Evolutionary conservation across 2,888 invertebrate genomes (phyloP), one percentile per base, ranked within the genome.

Genomic region (Acanthacorydalis orientalis): DNA sequence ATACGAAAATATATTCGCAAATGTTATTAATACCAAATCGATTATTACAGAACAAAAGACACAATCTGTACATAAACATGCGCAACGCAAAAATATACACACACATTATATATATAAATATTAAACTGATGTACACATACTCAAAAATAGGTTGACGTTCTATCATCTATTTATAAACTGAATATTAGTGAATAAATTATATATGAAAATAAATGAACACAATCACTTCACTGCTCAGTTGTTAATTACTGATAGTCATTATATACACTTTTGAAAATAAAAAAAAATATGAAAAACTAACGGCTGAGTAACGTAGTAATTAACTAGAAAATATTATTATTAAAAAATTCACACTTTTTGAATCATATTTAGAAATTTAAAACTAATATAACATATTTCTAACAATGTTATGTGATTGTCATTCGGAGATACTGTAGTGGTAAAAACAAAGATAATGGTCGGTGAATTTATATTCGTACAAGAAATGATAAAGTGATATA

Each of bases 181-280:
- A 12, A 39, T 39, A 39, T 39, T 15, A 39, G 16, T 39, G 16
- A 39, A 39, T n/a, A 39, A 39, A n/a, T 15, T 39, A 39, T 39
- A 39, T 39, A 39, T 12, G 23, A 23, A 23, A 23, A 23, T 23
- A 23, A 12, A 33, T 38, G 15, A 46, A 38, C 38, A 46, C 46
- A 46, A 46, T 46, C 46, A 46, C 46, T 46, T 46, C 31, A 31
- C 38, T 39, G 39, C 46, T 46, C 46, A 46, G 46, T 46, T 46
- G 46, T 46, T 38, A 46, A 23, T 14, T 23, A 35, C 12, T 39
- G 46, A n/a, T 46, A 23, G 23, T 23, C 23, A 23, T 23, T 23
- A 23, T 23, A 23, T 6, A 23, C 6, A 23, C 6, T 23, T 23
- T 23, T 2, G 6, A 23, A 23, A 23, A 2, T 4, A 23, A 23